Percentiles rank a stretch among this genome's conserved stretches.
These are phyloP conservation scores for Augiades crinisus DNA, from an alignment of 2,888 invertebrate genomes.

Conservation along the genomic window DNA sequence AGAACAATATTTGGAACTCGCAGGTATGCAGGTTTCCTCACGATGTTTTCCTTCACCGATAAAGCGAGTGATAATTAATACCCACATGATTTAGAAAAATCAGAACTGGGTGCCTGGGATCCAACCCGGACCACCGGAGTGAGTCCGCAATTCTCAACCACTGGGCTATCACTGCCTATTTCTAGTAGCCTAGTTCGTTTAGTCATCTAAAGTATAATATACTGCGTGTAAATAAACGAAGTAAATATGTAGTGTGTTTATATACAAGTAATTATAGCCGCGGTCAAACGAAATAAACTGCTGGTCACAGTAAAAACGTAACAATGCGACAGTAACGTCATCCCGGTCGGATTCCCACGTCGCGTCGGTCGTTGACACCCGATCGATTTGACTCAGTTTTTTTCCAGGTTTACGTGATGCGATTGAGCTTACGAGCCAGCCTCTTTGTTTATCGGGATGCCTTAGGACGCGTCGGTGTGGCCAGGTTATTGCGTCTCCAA, in stretches of 20 bases:
- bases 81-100: no score
- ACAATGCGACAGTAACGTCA: conserved; percentile 54
- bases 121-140: no score
- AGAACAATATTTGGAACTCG: no score
- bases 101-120: no score
- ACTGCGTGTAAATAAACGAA: neutral
- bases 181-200: no score
- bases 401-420: conserved; percentile 58
- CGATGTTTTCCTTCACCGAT: no score
- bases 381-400: conserved; percentile 53
- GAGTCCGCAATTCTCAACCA: no score
- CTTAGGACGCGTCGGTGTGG: conserved; percentile 33
- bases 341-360: conserved; percentile 67
- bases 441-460: conserved; percentile 39
- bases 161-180: no score
- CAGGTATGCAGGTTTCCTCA: no score
- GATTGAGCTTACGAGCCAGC: conserved; percentile 53
- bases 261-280: neutral
- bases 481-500: neutral
- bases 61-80: no score
- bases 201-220: no score
- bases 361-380: conserved; percentile 66
- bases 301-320: conserved; percentile 43
- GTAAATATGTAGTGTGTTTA: neutral
- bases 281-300: conserved; percentile 5